phyloP scores from a whole-genome alignment of 2,888 invertebrate species.

The Pollenia angustigena region DNA sequence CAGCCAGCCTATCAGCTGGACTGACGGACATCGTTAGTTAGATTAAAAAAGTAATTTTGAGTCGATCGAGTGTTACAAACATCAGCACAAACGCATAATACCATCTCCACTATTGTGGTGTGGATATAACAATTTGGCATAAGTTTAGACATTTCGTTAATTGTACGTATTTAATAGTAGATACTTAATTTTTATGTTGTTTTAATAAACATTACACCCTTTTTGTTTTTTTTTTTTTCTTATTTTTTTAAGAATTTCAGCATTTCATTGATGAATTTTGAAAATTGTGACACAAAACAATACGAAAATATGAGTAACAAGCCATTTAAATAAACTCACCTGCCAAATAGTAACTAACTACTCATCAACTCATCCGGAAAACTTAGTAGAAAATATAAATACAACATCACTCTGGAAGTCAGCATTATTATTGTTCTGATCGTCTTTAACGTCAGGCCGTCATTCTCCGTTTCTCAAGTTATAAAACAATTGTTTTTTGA shows the following conservation, averaged over 20 bases:
- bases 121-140: no score
- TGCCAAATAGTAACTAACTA: constrained; percentile 44
- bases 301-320: constrained; percentile 62
- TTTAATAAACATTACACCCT: constrained; percentile 52
- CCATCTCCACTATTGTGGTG: no score
- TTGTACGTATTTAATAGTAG: no score
- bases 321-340: constrained; percentile 56
- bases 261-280: constrained; percentile 50
- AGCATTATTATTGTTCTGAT: constrained; percentile 78
- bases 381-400: constrained; percentile 81
- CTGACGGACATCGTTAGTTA: no score
- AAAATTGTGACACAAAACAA: constrained; percentile 53
- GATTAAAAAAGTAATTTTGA: no score
- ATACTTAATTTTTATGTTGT: constrained; percentile 1
- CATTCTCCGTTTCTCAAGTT: constrained; percentile 37
- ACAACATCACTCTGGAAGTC: constrained; percentile 79
- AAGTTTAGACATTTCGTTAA: no score
- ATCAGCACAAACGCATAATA: no score
- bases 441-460: constrained; percentile 54
- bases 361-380: constrained; percentile 82
- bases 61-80: no score
- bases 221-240: neutral
- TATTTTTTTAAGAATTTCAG: constrained; percentile 14
- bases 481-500: constrained; percentile 22
- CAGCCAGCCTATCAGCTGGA: no score